Evolutionary conservation across 2,113 vertebrate species (phyloP), one percentile per base, ranked within the genome.

Genomic region (Drymodes brunneopygia): DNA sequence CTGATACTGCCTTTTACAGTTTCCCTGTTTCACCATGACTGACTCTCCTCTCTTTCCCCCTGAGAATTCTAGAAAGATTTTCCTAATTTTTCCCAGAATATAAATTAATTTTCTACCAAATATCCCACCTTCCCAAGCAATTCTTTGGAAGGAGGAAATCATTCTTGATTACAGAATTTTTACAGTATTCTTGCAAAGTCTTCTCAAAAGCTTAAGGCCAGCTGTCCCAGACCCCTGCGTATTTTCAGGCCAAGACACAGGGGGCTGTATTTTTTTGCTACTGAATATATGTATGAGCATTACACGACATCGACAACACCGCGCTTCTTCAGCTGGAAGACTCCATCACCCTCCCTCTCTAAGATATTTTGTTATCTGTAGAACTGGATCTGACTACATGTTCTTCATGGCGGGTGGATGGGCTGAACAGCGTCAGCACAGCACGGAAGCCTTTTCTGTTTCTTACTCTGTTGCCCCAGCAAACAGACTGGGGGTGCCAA

Each of bases 271-370:
- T 14, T 71, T 56, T 62, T 50, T 35, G 13, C 10, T 47, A 14
- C 9, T 2, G 7, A 61, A 24, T 28, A 7, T 4, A n/a, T 2
- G 4, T 8, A 27, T 1, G 10, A 29, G 28, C 27, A 10, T 7
- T 4, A 42, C 51, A 35, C 0, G 1, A 23, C 31, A 28, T 9
- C 0, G 1, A 40, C 22, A 53, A 1, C n/a, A 6, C 14, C 0
- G 0, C 4, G 4, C 25, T 14, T 31, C 47, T 53, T 48, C 35
- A 47, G 12, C 35, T 12, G 36, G 40, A 50, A 27, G 44, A 3
- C 9, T 16, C n/a, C 42, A 3, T 1, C 31, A 23, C 33, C 20
- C 8, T 42, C 10, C 22, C 48, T 23, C 29, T 10, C 22, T 1
- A 16, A 12, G 31, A 21, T 3, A 21, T 3, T 33, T 19, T 25